Percentiles rank a stretch among this genome's conserved stretches.
These are phyloP conservation scores for Melinaea marsaeus DNA, from an alignment of 2,888 invertebrate species.

Conservation along the genomic window DNA sequence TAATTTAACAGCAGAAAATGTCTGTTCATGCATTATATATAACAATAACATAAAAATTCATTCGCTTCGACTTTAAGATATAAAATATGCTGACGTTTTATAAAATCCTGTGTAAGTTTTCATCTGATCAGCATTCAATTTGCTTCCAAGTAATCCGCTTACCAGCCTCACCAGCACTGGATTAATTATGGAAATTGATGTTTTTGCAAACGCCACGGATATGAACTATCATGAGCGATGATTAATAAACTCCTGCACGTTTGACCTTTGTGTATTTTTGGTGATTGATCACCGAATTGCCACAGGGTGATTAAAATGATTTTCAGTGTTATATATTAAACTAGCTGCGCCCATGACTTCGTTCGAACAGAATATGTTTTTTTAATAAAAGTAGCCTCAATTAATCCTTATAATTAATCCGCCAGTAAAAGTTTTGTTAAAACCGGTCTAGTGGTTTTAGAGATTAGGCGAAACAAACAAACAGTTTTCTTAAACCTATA, in stretches of 20 bases:
- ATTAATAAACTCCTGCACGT: conserved; percentile 31
- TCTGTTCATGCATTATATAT: too few relatives aligned
- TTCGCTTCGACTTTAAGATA: too few relatives aligned
- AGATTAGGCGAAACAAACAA: too few relatives aligned
- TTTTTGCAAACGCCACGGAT: conserved; percentile 39
- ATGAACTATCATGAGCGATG: conserved; percentile 21
- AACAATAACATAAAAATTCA: too few relatives aligned
- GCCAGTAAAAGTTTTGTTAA: neutral
- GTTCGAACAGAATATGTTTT: too few relatives aligned
- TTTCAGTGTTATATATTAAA: too few relatives aligned
- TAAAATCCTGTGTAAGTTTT: conserved; percentile 10
- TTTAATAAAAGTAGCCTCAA: too few relatives aligned
- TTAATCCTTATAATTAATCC: too few relatives aligned
- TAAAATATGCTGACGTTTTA: conserved; percentile 3
- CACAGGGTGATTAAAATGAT: neutral
- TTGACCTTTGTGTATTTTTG: conserved; percentile 18
- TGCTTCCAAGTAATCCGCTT: conserved; percentile 56
- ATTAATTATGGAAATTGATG: conserved; percentile 67
- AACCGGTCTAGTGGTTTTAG: neutral
- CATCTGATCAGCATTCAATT: conserved; percentile 49
- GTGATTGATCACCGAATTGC: conserved; percentile 6
- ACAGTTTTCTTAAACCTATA: too few relatives aligned
- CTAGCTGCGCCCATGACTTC: too few relatives aligned
- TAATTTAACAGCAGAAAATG: too few relatives aligned
- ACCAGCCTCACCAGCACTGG: conserved; percentile 42